Evolutionary conservation across 2,888 invertebrate species (phyloP).

Genomic region (Xanthia togata): DNA sequence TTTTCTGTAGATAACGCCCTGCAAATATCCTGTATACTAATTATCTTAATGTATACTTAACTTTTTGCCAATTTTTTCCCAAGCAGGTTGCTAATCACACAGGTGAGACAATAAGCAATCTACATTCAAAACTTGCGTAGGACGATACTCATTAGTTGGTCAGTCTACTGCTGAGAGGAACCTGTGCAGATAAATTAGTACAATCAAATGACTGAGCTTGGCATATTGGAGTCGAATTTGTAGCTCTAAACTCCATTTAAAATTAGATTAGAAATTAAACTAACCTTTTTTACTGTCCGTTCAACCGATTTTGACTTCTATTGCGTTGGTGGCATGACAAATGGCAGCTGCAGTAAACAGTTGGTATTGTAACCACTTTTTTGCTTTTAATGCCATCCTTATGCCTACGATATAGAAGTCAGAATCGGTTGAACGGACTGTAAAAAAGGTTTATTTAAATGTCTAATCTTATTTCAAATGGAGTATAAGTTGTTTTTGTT

Average conservation of each 20-base stretch:
- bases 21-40: constrained; percentile 2
- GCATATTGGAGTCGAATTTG: constrained; percentile 9
- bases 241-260: background rate
- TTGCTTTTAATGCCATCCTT: no score
- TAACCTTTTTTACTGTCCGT: no score
- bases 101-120: constrained; percentile 35
- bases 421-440: no score
- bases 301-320: no score
- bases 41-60: constrained; percentile 17
- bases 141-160: constrained; percentile 27
- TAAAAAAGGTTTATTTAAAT: no score
- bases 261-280: no score
- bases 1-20: background rate
- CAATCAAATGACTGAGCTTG: constrained; percentile 32
- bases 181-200: constrained; percentile 21
- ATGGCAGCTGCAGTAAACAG: no score
- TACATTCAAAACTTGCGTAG: constrained; percentile 30
- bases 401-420: no score
- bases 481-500: no score
- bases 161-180: constrained; percentile 2
- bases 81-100: background rate
- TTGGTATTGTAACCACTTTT: no score
- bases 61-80: constrained; percentile 21
- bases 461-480: no score
- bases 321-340: no score